Conservation (phyloP, 2,113 vertebrate species). For the Tenrec ecaudatus region DNA sequence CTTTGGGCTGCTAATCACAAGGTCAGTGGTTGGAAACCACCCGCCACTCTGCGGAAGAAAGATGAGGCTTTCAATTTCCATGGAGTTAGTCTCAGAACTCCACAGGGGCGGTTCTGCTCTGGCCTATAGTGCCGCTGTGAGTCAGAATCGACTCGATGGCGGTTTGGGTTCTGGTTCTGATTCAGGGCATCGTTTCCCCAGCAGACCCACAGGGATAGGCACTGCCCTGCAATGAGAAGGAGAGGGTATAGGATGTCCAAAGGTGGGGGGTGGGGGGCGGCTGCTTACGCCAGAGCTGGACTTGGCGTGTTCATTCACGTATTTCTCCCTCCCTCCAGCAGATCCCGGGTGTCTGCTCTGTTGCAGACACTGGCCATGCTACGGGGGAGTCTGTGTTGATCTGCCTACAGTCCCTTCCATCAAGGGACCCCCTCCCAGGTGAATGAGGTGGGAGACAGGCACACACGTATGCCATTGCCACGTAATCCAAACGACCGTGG, state of each 20-base stretch:
- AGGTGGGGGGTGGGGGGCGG: not conserved
- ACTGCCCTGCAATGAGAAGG: too few relatives aligned
- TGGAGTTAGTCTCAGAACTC: too few relatives aligned
- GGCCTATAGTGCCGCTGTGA: too few relatives aligned
- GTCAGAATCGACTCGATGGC: too few relatives aligned
- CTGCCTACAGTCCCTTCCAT: constrained; percentile 24
- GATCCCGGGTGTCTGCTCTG: not conserved
- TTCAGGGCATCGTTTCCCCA: not conserved
- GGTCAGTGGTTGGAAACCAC: too few relatives aligned
- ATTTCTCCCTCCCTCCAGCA: not conserved
- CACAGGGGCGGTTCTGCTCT: too few relatives aligned
- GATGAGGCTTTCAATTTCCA: too few relatives aligned
- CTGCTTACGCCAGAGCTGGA: not conserved
- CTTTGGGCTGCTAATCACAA: too few relatives aligned
- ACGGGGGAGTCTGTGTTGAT: constrained; percentile 6
- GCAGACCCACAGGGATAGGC: not conserved
- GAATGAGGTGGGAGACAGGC: constrained; percentile 19
- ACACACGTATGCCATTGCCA: constrained; percentile 7
- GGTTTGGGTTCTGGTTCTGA: too few relatives aligned
- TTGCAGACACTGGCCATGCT: not conserved
- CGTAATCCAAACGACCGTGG: not conserved
- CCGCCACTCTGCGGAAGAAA: too few relatives aligned
- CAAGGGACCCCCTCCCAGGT: constrained; percentile 60
- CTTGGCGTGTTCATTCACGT: not conserved
- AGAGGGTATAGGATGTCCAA: not conserved